Evolutionary conservation across 2,888 invertebrate species (phyloP).

Genomic region (Carabus problematicus): DNA sequence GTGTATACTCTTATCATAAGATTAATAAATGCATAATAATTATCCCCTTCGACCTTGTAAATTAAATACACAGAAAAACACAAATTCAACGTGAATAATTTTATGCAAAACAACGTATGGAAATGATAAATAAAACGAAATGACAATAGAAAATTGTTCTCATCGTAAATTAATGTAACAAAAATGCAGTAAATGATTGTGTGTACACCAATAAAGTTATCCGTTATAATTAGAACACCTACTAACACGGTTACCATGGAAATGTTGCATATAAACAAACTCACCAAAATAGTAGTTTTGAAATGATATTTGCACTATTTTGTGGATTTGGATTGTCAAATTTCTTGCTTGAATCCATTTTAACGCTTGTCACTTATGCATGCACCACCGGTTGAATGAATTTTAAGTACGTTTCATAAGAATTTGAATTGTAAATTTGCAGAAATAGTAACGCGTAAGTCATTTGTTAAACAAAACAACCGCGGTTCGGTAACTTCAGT

Average conservation of each 20-base stretch:
- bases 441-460: neutral
- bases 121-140: too few species aligned
- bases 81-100: too few species aligned
- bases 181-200: too few species aligned
- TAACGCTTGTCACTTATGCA: too few species aligned
- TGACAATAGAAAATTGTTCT: too few species aligned
- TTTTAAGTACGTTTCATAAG: neutral
- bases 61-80: too few species aligned
- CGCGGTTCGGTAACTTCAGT: neutral
- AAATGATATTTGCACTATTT: slow-evolving; percentile 65
- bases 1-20: too few species aligned
- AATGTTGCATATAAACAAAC: slow-evolving; percentile 52
- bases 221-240: neutral
- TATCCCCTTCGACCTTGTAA: too few species aligned
- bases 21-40: too few species aligned
- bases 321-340: slow-evolving; percentile 69
- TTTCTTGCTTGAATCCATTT: slow-evolving; percentile 68
- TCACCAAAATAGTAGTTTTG: slow-evolving; percentile 70
- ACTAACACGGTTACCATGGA: slow-evolving; percentile 6
- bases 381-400: neutral
- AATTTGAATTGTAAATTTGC: neutral
- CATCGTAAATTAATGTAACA: too few species aligned
- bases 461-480: slow-evolving; percentile 7
- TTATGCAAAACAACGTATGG: too few species aligned
- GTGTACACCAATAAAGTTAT: neutral